These are phyloP conservation scores for Poecilia picta DNA, from an alignment of 2,797 vertebrate species.

Conservation along the genomic window DNA sequence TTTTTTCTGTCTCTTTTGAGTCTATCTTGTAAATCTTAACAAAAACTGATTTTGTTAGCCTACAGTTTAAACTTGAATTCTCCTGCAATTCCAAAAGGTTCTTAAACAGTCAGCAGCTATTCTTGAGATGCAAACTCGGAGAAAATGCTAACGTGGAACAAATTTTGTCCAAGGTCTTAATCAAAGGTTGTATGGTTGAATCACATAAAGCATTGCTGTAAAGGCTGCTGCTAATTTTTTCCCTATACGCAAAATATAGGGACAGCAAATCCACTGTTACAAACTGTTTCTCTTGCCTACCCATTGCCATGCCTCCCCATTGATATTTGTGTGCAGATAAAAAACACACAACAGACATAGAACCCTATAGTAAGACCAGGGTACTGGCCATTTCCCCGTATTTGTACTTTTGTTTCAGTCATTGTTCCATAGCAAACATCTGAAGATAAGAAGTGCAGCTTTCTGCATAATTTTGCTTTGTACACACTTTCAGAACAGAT, in stretches of 20 bases:
- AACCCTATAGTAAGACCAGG: background rate
- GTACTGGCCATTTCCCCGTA: background rate
- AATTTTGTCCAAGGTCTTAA: background rate
- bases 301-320: background rate
- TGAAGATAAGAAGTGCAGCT: background rate
- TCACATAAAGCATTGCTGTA: background rate
- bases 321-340: background rate
- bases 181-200: background rate
- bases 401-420: background rate
- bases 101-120: background rate
- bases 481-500: background rate
- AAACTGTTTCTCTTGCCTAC: background rate
- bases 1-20: conserved; percentile 45
- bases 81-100: background rate
- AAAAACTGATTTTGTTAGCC: conserved; percentile 20
- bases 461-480: background rate
- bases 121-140: background rate
- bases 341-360: background rate
- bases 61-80: conserved; percentile 1
- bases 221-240: background rate
- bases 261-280: background rate
- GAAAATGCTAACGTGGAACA: background rate
- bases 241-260: background rate
- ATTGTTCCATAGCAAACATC: background rate
- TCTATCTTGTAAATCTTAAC: conserved; percentile 33